A percentile compares a stretch with the other conserved stretches of the same genome.
These are phyloP conservation scores for Perca flavescens DNA, from an alignment of 2,113 vertebrate species.

Conservation along the genomic window DNA sequence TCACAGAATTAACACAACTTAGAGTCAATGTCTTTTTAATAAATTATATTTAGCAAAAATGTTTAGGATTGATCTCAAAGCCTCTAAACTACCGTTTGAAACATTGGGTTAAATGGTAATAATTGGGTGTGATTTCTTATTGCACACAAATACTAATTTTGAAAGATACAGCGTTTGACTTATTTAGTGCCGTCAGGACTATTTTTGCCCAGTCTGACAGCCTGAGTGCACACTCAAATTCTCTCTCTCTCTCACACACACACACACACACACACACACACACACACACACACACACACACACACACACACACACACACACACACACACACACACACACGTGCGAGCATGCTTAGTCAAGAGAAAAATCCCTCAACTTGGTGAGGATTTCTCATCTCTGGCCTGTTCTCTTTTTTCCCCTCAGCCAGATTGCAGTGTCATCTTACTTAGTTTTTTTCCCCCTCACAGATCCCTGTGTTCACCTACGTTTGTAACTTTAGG, in stretches of 20 bases:
- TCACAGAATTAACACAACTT: neutral
- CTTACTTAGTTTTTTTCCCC: slow-evolving; percentile 16
- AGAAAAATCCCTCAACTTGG: slow-evolving; percentile 67
- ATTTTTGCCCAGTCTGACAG: slow-evolving; percentile 48
- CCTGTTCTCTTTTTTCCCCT: slow-evolving; percentile 13
- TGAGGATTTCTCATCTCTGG: slow-evolving; percentile 61
- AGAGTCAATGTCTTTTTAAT: neutral
- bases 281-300: slow-evolving; percentile 6
- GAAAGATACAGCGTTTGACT: slow-evolving; percentile 47
- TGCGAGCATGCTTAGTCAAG: slow-evolving; percentile 54
- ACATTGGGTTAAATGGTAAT: neutral
- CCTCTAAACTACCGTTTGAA: neutral
- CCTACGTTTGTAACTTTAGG: slow-evolving; percentile 65
- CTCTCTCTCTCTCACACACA: neutral
- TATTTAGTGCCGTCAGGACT: slow-evolving; percentile 54
- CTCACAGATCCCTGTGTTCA: slow-evolving; percentile 50
- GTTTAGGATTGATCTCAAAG: neutral
- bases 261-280: slow-evolving; percentile 21
- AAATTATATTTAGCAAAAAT: neutral
- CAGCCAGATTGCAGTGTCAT: slow-evolving; percentile 66
- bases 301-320: slow-evolving; percentile 17
- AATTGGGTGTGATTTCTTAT: neutral
- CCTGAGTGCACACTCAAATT: slow-evolving; percentile 18
- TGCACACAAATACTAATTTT: slow-evolving; percentile 23
- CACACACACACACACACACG: slow-evolving; percentile 30